phyloP scores from a whole-genome alignment of 2,888 invertebrate species.

The Dryadula phaetusa region DNA sequence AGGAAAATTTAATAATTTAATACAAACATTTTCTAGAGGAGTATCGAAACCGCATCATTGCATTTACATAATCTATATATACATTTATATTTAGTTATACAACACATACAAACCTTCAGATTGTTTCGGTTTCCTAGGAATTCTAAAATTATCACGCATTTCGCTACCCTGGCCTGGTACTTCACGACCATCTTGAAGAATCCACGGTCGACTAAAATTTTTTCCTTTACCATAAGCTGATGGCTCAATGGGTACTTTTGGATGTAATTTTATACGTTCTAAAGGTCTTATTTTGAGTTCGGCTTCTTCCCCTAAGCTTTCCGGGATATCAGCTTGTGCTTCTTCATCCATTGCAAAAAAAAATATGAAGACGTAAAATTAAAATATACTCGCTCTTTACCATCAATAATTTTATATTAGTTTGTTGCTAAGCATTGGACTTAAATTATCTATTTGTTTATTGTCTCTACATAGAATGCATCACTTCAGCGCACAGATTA shows the following conservation, averaged over 20 bases:
- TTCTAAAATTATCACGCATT: constrained; percentile 64
- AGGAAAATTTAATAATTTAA: too few relatives aligned
- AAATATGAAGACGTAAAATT: background rate
- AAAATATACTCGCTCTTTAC: background rate
- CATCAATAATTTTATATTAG: background rate
- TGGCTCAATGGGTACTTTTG: constrained; percentile 72
- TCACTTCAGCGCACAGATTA: background rate
- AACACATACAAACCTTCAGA: constrained; percentile 56
- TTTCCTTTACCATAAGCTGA: constrained; percentile 72
- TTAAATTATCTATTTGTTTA: background rate
- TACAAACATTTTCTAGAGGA: too few relatives aligned
- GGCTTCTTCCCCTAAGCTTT: constrained; percentile 57
- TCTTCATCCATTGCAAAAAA: constrained; percentile 53
- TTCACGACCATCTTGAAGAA: constrained; percentile 73
- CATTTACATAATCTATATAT: too few relatives aligned
- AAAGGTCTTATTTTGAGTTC: constrained; percentile 66
- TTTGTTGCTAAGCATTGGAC: constrained; percentile 5
- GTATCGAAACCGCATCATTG: too few relatives aligned
- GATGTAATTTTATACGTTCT: constrained; percentile 69
- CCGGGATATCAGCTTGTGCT: constrained; percentile 71
- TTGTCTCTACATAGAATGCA: background rate
- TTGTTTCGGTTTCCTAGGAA: constrained; percentile 61
- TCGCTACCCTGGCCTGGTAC: constrained; percentile 68
- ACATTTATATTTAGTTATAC: background rate
- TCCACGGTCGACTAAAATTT: constrained; percentile 74